Evolutionary conservation across 2,888 invertebrate genomes (phyloP), one percentile per base, ranked within the genome.

Genomic region (Lasioglossum leucozonium): DNA sequence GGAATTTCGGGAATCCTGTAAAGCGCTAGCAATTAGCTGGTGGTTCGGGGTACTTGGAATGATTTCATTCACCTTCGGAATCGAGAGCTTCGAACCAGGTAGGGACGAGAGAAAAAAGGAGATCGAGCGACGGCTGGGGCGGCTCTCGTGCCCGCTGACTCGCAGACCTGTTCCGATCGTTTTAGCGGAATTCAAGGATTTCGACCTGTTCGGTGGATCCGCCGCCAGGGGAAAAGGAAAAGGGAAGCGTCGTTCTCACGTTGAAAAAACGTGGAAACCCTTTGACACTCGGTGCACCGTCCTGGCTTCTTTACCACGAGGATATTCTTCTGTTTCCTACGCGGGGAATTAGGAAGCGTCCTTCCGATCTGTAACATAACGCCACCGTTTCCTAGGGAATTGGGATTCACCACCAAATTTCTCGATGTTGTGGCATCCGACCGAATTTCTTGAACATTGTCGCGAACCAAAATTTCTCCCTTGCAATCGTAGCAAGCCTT

Each of bases 1-100:
- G 87, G 89, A 89, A 90, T 90, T 89, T 90, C 86, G 87, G 85
- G 90, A 90, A 89, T 88, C 86, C 73, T 82, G 86, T 77, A 78
- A 88, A 84, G 37, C 72, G 77, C 72, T 42, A 81, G 85, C 82
- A 86, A 91, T 91, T 91, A 91, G 86, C 72, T 72, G 79, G 62
- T 47, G 82, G 67, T 71, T 71, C 79, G 40, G 47, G 67, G 58
- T 69, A 72, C 65, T 62, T 37, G 37, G 77, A 86, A 89, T 77
- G 85, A 90, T 90, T 87, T 91, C 87, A 88, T 89, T 91, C 85
- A 84, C 84, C 84, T 62, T 58, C 71, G 40, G 26, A 67, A 47
- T 40, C 26, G 30, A 22, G 30, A n/a, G 37, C 67, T 67, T 37
- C 67, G 37, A 47, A 13, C 75, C 4, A 16, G 26, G 37, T 37